Conservation (phyloP, 2,797 vertebrate species). For the Denticeps clupeoides region DNA sequence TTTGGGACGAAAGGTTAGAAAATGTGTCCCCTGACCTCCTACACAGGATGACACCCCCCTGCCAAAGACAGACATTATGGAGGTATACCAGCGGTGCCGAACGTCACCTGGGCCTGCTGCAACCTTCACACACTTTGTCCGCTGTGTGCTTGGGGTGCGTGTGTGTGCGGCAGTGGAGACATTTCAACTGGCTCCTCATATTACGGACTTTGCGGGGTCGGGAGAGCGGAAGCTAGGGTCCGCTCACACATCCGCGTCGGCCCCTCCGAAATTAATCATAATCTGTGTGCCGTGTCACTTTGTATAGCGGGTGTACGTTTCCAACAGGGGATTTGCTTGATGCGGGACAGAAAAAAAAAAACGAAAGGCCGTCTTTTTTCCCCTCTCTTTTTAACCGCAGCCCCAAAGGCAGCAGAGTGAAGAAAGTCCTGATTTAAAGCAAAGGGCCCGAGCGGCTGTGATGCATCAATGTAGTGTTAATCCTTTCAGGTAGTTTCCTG, state of each 20-base stretch:
- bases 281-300: neutral
- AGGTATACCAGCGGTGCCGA: too few relatives aligned
- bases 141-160: neutral
- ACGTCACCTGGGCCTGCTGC: too few relatives aligned
- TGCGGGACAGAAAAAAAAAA: neutral
- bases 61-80: too few relatives aligned
- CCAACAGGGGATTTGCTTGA: neutral
- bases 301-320: neutral
- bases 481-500: constrained; percentile 14
- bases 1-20: too few relatives aligned
- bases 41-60: too few relatives aligned
- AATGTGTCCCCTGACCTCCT: too few relatives aligned
- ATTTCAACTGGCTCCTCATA: constrained; percentile 7
- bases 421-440: neutral
- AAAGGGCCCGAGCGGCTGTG: neutral
- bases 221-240: constrained; percentile 15
- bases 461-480: constrained; percentile 5
- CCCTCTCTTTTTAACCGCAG: neutral
- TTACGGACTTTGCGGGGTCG: constrained; percentile 13
- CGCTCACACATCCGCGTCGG: constrained; percentile 9
- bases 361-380: neutral
- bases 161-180: too few relatives aligned
- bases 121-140: too few relatives aligned
- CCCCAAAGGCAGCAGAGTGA: neutral
- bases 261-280: constrained; percentile 21